phyloP scores from a whole-genome alignment of 2,888 invertebrate species.

The Geophilus truncorum region DNA sequence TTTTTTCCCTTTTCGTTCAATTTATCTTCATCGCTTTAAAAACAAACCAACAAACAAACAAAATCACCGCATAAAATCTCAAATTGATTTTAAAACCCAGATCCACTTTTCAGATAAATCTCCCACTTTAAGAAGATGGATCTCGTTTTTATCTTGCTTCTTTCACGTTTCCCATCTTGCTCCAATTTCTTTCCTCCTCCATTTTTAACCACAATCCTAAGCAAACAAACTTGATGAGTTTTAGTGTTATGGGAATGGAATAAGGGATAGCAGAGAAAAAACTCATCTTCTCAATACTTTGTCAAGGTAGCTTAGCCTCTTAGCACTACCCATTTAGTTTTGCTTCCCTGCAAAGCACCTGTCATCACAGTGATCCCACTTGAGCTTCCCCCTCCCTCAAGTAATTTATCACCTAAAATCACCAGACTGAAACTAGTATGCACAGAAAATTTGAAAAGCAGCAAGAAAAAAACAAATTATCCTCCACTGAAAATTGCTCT shows the following conservation, averaged over 20 bases:
- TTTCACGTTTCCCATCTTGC: background rate
- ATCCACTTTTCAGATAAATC: background rate
- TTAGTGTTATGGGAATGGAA: background rate
- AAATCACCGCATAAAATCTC: background rate
- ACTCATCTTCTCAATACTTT: conserved; percentile 20
- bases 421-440: background rate
- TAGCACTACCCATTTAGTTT: conserved; percentile 17
- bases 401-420: conserved; percentile 25
- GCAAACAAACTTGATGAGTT: conserved; percentile 12
- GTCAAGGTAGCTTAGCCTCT: conserved; percentile 20
- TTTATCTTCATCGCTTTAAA: background rate
- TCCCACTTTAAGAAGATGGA: background rate
- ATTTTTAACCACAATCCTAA: conserved; percentile 3
- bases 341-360: conserved; percentile 23
- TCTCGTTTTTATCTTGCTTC: background rate
- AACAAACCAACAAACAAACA: background rate
- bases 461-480: background rate
- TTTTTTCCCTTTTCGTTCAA: too few species aligned
- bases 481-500: background rate
- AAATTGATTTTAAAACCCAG: background rate
- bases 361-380: conserved; percentile 25
- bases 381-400: background rate
- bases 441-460: background rate
- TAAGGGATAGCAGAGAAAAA: background rate
- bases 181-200: background rate